Evolutionary conservation across 1,140 invertebrate genomes (phyloP), one percentile per base, ranked within the genome.

Genomic region (Megathymus violae): DNA sequence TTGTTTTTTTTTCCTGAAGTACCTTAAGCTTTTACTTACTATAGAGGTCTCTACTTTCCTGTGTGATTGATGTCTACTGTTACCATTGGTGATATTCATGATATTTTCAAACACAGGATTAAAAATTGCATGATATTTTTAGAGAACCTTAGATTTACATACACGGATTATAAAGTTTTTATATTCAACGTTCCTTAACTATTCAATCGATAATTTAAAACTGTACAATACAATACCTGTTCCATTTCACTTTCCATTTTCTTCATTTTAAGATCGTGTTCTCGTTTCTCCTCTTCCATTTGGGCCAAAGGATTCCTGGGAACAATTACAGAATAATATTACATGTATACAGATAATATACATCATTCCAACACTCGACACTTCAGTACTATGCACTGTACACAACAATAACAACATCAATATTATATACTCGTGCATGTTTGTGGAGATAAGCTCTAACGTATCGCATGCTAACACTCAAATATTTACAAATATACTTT

Each of bases 241-340:
- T 99, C 97, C 96, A 98, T 98, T 89, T 99, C 98, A 47, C 94
- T 94, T 84, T 98, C 97, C 96, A 99, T 98, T 86, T 98, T 98
- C 85, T 97, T 97, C 95, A 99, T 98, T 91, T 99, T 98, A 36
- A 94, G 92, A 82, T 98, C 97, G 76, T 99, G 98, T 80, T 99
- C 98, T 56, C 96, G 94, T 85, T 98, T 98, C 83, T 99, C 98
- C 82, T 99, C 98, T 87, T 99, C 98, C 95, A 99, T 97, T 90
- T 99, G 98, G 64, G 97, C 97, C 67, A 99, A 91, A 44, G 98
- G 98, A 93, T 99, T 99, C 95, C 96, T 98, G 86, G 10, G 85
- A 92, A 91, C 88, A 85, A 88, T 59, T 62, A 15, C 25, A 63
- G 17, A 58, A 43, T 38, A 43, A 36, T 27, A 56, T 47, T 48